These are phyloP conservation scores for Australoheros facetus DNA, from an alignment of 2,797 vertebrate species.

Conservation along the genomic window DNA sequence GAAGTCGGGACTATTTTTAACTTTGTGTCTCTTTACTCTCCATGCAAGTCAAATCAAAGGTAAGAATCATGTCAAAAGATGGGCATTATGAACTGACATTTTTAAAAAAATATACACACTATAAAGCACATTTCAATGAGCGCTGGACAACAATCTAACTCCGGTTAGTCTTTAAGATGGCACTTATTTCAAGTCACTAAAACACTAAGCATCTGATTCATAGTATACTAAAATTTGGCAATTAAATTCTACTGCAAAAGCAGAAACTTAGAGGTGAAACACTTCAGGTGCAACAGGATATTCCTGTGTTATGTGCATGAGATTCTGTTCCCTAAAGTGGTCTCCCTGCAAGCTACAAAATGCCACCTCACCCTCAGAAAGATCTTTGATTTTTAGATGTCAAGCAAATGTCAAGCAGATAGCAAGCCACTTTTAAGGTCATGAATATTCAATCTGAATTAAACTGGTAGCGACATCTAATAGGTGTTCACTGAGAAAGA, in stretches of 20 bases:
- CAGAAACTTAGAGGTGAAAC: constrained; percentile 2
- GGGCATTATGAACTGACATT: not conserved
- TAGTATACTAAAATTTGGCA: not conserved
- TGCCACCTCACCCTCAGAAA: constrained; percentile 1
- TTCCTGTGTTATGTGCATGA: not conserved
- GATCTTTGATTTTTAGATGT: constrained; percentile 12
- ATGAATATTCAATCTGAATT: constrained; percentile 48
- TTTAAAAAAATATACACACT: not conserved
- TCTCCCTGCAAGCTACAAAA: not conserved
- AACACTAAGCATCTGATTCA: not conserved
- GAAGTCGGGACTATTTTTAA: constrained; percentile 85
- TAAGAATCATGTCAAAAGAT: constrained; percentile 74
- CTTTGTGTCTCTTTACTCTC: constrained; percentile 86
- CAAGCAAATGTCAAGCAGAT: constrained; percentile 31
- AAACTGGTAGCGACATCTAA: constrained; percentile 17
- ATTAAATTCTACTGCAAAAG: not conserved
- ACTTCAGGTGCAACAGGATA: constrained; percentile 28
- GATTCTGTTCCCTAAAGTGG: not conserved
- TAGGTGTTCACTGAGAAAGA: constrained; percentile 27
- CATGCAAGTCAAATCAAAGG: constrained; percentile 89
- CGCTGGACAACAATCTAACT: not conserved
- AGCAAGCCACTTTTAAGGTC: constrained; percentile 18
- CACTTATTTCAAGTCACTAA: not conserved
- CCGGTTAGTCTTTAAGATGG: not conserved
- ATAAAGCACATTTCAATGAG: not conserved